These are phyloP conservation scores for Ellobius talpinus DNA, from an alignment of 2,113 vertebrate species.

Conservation along the genomic window DNA sequence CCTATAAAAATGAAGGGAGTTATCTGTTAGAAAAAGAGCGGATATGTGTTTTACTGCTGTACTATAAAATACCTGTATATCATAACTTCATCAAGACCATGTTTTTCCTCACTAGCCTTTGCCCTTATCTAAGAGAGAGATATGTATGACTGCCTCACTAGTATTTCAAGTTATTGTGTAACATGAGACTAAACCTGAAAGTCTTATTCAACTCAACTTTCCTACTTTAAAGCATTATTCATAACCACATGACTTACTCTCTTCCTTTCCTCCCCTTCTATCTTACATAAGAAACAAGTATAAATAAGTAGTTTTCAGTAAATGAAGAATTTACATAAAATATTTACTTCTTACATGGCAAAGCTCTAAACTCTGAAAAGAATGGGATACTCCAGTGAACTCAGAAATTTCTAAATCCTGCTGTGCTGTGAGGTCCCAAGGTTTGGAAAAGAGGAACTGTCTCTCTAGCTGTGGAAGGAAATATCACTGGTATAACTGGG, in stretches of 20 bases:
- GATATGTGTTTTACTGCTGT: not conserved
- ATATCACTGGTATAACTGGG: not conserved
- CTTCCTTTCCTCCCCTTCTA: not conserved
- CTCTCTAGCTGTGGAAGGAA: not conserved
- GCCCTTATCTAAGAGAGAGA: not conserved
- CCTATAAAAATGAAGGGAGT: constrained; percentile 80
- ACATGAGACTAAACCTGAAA: not conserved
- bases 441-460: not conserved
- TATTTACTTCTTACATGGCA: constrained; percentile 31
- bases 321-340: not conserved
- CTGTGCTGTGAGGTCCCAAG: not conserved
- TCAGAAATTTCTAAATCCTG: not conserved
- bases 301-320: not conserved
- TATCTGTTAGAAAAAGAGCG: not conserved
- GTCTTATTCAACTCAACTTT: not conserved
- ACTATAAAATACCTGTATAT: not conserved
- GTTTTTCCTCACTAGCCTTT: not conserved
- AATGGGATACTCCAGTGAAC: not conserved
- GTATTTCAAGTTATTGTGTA: not conserved
- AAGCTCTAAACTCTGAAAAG: constrained; percentile 1
- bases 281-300: constrained; percentile 28
- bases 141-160: not conserved
- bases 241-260: not conserved
- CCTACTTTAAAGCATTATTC: not conserved
- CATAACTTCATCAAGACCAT: constrained; percentile 23